Base-by-base conservation (phyloP, 2,888 invertebrate genomes). In the Tridacna crocea region DNA sequence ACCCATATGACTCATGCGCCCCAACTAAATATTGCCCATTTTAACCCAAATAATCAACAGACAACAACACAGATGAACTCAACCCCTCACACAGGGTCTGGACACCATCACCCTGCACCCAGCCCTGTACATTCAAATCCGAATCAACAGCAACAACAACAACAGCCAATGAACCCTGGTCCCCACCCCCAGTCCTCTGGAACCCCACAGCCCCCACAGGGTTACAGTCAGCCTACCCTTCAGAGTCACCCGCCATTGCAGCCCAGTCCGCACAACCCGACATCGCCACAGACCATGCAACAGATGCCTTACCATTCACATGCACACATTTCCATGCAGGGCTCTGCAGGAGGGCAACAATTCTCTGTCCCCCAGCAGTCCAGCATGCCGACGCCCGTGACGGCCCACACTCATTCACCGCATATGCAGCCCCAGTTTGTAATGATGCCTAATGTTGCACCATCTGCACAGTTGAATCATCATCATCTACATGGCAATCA, bases 181-280 rank as follows among this genome's bases (percentile, higher is more conserved):
- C 77, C 63, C 0, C 90, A 89, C 75, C 91, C 91, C 11, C 89
- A 90, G 24, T 87, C 87, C 46, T 90, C 90, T 3, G 89, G 89
- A 63, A 90, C 91, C 13, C 91, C 91, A 27, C 90, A 90, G 76
- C 90, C 88, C 60, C 88, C 82, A 47, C 85, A 82, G 61, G 86
- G 81, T 61, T 89, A 85, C 76, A 81, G 81, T 75, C 87, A 87
- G 73, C 84, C 85, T 60, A 75, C 83, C 46, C 66, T 83, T 24
- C 87, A 85, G 58, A 76, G 77, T 51, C 90, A 90, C 70, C 91
- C 90, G 22, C 90, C 89, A 22, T 78, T 90, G 75, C 90, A 90
- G 72, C 87, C 89, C 11, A 90, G 90, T 77, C 90, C 91, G 19
- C 91, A 90, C 72, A 91, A 90, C 70, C 90, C 89, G 27, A 88